Evolutionary conservation across 2,797 vertebrate genomes (phyloP), one percentile per base, ranked within the genome.

Genomic region (Somateria mollissima): DNA sequence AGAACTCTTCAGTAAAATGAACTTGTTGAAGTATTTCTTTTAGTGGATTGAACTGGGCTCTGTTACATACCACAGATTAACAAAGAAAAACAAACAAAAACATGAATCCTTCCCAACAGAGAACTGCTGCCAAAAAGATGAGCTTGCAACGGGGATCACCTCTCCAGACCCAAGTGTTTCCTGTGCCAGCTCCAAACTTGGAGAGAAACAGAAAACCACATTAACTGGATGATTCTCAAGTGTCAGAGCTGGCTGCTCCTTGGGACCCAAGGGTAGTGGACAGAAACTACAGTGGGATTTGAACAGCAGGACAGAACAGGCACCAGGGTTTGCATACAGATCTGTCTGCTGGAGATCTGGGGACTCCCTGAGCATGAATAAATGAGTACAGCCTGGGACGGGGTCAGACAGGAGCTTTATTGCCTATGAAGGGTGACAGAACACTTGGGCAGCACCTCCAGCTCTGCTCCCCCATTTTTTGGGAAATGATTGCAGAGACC

Each of bases 241-340:
- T 0, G 0, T 11, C n/a, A 54, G 21, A 19, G 19, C 10, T 2
- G 12, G 61, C 17, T 36, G 47, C 19, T 69, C 43, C 34, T 41
- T 13, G 34, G 30, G 41, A 62, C 19, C 9, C 58, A 56, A 79
- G 41, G 20, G 56, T 1, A 72, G 47, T 67, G 7, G 43, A 62
- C 0, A 3, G 28, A 58, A 66, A 39, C 47, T 3, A 11, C 2
- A 45, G 1, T 1, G 28, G 45, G 14, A 37, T 37, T 34, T 75
- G 83, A 69, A 30, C 18, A 30, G 10, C 41, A 34, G 24, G 22
- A 79, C 15, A 20, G 17, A 65, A 27, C 0, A 41, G 70, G 37
- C 1, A 76, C 30, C 25, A 0, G 0, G 19, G 17, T 17, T 67
- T 61, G 30, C 3, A 0, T 1, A 20, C 9, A 45, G 43, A 45